Evolutionary conservation across 2,113 vertebrate genomes (phyloP).

Genomic region (Dromaius novaehollandiae): DNA sequence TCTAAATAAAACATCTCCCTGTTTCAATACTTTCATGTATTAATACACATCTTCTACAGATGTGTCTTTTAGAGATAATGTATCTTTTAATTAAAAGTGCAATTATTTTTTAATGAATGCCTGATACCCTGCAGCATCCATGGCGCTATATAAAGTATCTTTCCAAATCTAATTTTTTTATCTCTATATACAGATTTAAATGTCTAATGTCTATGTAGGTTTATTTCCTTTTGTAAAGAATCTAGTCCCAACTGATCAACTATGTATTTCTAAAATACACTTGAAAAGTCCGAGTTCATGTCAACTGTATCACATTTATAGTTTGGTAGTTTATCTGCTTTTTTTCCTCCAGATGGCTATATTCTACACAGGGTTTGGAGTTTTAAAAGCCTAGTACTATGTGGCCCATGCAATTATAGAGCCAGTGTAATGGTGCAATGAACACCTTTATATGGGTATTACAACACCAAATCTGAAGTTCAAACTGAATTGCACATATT

Average conservation of each 20-base stretch:
- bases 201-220: neutral
- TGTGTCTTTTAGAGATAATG: constrained; percentile 14
- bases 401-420: neutral
- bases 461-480: neutral
- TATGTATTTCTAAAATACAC: neutral
- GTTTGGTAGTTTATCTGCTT: neutral
- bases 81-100: constrained; percentile 33
- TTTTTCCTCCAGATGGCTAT: neutral
- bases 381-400: neutral
- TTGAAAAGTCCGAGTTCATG: neutral
- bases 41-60: neutral
- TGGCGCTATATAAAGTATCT: neutral
- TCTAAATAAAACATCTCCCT: constrained; percentile 1
- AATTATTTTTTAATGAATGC: neutral
- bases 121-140: neutral
- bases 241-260: neutral
- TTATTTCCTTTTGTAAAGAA: neutral
- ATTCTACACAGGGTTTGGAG: neutral
- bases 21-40: neutral
- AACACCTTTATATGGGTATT: neutral
- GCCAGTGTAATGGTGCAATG: neutral
- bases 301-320: neutral
- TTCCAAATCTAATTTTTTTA: neutral
- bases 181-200: neutral
- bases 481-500: neutral